Conservation (phyloP, 1,140 invertebrate genomes). For the Papilio helenus region DNA sequence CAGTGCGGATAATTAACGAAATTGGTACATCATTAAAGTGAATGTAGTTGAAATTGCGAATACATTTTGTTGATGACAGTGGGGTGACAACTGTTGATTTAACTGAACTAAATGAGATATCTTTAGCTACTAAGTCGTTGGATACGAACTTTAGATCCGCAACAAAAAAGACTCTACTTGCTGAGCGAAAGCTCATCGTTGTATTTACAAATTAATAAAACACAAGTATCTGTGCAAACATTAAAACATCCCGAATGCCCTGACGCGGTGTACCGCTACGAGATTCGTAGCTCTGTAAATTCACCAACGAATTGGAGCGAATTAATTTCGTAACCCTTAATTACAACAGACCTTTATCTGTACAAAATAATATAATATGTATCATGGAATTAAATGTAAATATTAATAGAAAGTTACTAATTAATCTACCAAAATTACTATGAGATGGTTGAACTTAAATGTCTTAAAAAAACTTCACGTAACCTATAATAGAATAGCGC, state of each 20-base stretch:
- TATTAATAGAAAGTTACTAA: neutral
- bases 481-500: too few species aligned
- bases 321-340: constrained; percentile 29
- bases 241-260: constrained; percentile 22
- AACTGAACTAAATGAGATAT: too few species aligned
- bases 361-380: constrained; percentile 10
- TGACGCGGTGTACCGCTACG: constrained; percentile 25
- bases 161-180: neutral
- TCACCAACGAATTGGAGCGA: constrained; percentile 22
- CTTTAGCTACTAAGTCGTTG: neutral
- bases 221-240: constrained; percentile 19
- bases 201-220: constrained; percentile 24
- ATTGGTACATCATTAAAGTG: neutral
- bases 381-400: neutral
- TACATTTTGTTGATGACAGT: neutral
- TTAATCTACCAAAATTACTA: too few species aligned
- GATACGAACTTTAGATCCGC: neutral
- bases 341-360: constrained; percentile 16
- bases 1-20: neutral
- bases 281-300: constrained; percentile 24
- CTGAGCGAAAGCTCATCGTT: neutral
- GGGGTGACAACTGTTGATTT: too few species aligned
- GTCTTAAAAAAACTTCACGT: too few species aligned
- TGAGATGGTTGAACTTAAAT: too few species aligned
- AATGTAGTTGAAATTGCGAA: neutral